phyloP scores from a whole-genome alignment of 2,113 vertebrate species.

The Bubo bubo region DNA sequence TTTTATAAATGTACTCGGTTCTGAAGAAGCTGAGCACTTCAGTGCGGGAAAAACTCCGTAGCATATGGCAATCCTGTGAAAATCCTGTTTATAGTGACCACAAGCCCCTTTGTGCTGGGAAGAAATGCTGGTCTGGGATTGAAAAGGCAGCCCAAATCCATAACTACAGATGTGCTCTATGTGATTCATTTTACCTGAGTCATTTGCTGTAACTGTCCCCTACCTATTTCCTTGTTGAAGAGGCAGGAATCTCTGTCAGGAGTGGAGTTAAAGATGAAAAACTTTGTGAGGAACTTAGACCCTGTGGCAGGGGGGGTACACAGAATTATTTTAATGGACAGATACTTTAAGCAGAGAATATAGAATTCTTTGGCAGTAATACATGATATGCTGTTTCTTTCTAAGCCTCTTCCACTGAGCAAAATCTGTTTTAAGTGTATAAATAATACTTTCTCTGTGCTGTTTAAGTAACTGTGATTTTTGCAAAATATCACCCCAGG shows the following conservation, averaged over 20 bases:
- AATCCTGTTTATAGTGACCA: neutral
- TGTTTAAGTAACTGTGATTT: neutral
- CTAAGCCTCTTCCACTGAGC: neutral
- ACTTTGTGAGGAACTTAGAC: neutral
- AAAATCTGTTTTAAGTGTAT: neutral
- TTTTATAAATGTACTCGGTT: neutral
- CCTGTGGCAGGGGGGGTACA: neutral
- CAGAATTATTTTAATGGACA: neutral
- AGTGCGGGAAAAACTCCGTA: neutral
- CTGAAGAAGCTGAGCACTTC: neutral
- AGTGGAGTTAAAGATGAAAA: neutral
- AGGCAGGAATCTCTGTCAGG: neutral
- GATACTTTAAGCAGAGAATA: neutral
- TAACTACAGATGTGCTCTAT: neutral
- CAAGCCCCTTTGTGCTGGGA: neutral
- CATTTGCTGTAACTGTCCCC: neutral
- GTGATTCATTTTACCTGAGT: accelerated
- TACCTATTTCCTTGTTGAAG: neutral
- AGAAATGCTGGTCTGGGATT: neutral
- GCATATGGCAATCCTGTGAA: neutral
- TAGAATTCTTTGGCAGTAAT: neutral
- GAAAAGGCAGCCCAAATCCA: neutral
- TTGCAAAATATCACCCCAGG: neutral
- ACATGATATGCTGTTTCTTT: neutral
- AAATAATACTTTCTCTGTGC: neutral